A percentile compares a stretch with the other conserved stretches of the same genome.
These are phyloP conservation scores for Molossus molossus DNA, from an alignment of 2,797 vertebrate genomes.

Conservation along the genomic window DNA sequence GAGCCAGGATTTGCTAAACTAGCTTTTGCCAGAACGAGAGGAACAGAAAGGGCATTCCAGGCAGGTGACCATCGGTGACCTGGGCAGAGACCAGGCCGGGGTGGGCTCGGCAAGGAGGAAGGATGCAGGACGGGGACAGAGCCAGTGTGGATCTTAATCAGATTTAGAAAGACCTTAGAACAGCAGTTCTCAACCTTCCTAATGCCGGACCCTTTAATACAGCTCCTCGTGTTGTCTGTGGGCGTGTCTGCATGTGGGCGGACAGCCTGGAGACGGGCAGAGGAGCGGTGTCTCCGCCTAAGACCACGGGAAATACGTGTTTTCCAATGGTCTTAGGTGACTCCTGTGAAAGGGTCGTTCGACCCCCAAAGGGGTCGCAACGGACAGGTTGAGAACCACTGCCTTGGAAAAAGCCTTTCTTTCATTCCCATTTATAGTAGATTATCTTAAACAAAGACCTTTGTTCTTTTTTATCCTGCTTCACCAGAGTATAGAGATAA, in stretches of 20 bases:
- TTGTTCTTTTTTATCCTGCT: constrained; percentile 22
- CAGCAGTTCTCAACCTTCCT: too few relatives aligned
- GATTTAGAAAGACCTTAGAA: background rate
- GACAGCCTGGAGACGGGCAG: too few relatives aligned
- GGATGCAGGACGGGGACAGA: background rate
- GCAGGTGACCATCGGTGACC: background rate
- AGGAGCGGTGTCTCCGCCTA: too few relatives aligned
- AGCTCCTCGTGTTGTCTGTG: too few relatives aligned
- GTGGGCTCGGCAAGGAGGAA: background rate
- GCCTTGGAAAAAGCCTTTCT: background rate
- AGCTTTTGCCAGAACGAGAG: background rate
- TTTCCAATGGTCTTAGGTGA: too few relatives aligned
- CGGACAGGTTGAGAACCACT: too few relatives aligned
- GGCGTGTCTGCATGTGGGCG: too few relatives aligned
- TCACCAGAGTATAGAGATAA: background rate
- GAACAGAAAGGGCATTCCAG: background rate
- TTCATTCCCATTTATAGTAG: background rate
- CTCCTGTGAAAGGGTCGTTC: too few relatives aligned
- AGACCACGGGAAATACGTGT: too few relatives aligned
- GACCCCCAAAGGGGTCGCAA: too few relatives aligned
- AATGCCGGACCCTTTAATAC: too few relatives aligned
- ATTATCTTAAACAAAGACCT: constrained; percentile 58
- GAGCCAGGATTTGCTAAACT: background rate
- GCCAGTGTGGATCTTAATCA: background rate
- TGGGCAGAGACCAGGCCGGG: background rate